Evolutionary conservation across 2,113 vertebrate genomes (phyloP), one percentile per base, ranked within the genome.

Genomic region (Eonycteris spelaea): DNA sequence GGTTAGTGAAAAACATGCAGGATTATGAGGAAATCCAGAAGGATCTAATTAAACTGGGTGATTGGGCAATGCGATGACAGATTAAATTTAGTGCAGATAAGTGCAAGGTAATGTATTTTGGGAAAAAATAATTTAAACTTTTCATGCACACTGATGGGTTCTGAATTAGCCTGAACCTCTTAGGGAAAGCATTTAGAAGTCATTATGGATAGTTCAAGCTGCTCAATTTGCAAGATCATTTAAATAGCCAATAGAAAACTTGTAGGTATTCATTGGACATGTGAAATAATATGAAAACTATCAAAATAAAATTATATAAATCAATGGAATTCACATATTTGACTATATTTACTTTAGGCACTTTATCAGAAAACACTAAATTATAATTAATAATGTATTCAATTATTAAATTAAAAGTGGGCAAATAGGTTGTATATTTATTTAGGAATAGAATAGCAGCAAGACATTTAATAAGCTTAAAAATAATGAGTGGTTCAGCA

Each of bases 11-110:
- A 95, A 95, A 57, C 45, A 90, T 86, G 74, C 63, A 93, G 77
- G 77, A 97, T 97, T 97, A 96, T 91, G 68, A 95, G 35, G 71
- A 97, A 97, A 96, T 97, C 97, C 86, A 97, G 96, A 97, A 97
- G 95, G 95, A 95, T 97, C 97, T 97, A 97, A 97, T 97, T 98
- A 98, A 97, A 90, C 70, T 83, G 78, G 86, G 90, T 94, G 89
- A 97, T 85, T 96, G 95, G 90, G 75, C 92, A 96, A 93, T 90
- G 67, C 85, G 97, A 95, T 96, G 93, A 97, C 88, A 97, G 95
- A 97, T 97, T 97, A 97, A 93, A 97, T 97, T 96, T 94, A 96
- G 57, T 92, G 79, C 59, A 90, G 74, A 84, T 97, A 97, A 97
- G 82, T 95, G 86, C 97, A 97, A 96, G 86, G 82, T 97, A 96